Base-by-base conservation (phyloP, 2,888 invertebrate genomes). In the Xanthia togata region DNA sequence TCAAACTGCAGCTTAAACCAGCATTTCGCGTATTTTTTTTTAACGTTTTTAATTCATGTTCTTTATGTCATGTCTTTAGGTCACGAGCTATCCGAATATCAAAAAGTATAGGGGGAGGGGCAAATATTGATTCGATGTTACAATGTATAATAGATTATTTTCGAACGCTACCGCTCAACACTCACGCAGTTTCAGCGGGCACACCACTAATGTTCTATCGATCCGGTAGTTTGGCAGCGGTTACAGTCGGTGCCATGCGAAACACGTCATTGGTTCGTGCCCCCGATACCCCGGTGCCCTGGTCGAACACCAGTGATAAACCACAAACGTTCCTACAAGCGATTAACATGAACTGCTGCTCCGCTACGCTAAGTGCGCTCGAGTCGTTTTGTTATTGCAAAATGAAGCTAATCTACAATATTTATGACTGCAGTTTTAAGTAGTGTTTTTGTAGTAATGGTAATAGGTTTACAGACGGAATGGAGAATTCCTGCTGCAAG, bases 201-300 rank as follows among this genome's bases (percentile, higher is more conserved):
- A 71, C 83, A 76, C 85, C 78, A 86, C 92, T 93, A 94, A 94
- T 93, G 92, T 90, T 85, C 88, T 93, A 95, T 96, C 94, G 95
- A 95, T 93, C 94, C 89, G 88, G 89, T 90, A 91, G 92, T 94
- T 95, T 94, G 95, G 95, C 95, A 94, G 88, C 93, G 93, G 93
- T 91, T 92, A 92, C 93, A 88, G 91, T 91, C 92, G 90, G 93
- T 94, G 93, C 93, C 95, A 93, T 91, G 94, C 93, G 92, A 92
- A 87, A 89, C 89, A 89, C 91, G 91, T 90, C 92, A 90, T 90
- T 89, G 91, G 88, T 87, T 79, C 85, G 82, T 85, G 85, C 83
- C 87, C 89, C 84, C 88, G 79, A 87, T 85, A 84, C 83, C 83
- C 70, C 78, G 60, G 63, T 82, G 74, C 77, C 82, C 75, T 64